Percentiles rank a stretch among this genome's conserved stretches.
Evolutionary conservation across 1,140 invertebrate genomes (phyloP).

Genomic region (Heliconius melpomene): DNA sequence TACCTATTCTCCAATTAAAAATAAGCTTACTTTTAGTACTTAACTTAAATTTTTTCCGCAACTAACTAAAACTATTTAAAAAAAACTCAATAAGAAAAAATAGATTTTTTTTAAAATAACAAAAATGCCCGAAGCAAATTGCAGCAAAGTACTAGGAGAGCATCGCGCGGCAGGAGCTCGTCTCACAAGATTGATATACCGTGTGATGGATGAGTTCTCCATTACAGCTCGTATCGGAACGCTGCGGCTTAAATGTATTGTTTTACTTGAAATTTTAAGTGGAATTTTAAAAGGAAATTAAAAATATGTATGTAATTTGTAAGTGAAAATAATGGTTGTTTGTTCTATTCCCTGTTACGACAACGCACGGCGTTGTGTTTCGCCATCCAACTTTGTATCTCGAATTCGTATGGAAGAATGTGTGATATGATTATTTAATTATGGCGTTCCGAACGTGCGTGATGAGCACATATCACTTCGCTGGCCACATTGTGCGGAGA

Average conservation of each 20-base stretch:
- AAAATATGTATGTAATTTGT: neutral
- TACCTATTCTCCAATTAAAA: neutral
- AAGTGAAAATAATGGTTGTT: neutral
- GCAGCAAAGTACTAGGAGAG: conserved; percentile 18
- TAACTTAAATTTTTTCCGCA: no score
- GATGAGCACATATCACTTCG: no score
- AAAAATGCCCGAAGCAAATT: conserved; percentile 6
- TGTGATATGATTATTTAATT: no score
- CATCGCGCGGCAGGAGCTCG: conserved; percentile 17
- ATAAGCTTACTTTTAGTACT: no score
- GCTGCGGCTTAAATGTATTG: conserved; percentile 15
- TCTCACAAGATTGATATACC: conserved; percentile 22
- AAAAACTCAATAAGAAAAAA: neutral
- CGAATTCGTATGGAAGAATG: no score
- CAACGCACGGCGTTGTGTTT: no score
- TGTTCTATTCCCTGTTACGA: no score
- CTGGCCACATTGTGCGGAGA: no score
- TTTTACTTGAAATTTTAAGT: conserved; percentile 5
- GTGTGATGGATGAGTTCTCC: conserved; percentile 20
- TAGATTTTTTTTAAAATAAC: neutral
- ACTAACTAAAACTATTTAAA: neutral
- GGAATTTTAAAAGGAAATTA: conserved; percentile 7
- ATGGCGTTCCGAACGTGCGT: no score
- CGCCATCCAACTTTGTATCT: no score
- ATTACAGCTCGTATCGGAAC: conserved; percentile 10